Evolutionary conservation across 1,140 invertebrate species (phyloP).

Genomic region (Aphelenchoides fujianensis): DNA sequence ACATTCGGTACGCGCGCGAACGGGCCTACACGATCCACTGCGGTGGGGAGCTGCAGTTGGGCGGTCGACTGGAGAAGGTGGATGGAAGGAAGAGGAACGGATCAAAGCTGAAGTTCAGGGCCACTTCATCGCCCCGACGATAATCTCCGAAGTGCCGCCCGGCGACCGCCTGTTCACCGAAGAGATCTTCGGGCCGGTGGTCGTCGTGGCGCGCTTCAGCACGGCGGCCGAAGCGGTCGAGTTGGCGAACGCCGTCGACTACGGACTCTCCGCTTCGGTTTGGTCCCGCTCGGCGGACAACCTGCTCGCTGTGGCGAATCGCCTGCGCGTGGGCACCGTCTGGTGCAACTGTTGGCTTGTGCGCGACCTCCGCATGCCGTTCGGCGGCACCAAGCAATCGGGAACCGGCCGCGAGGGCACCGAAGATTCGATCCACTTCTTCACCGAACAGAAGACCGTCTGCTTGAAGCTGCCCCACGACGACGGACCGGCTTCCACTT

Average conservation of each 20-base stretch:
- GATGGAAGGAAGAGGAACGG: no score
- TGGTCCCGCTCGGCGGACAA: slow-evolving; percentile 65
- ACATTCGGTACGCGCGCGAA: slow-evolving; percentile 57
- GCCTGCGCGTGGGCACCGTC: slow-evolving; percentile 65
- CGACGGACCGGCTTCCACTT: no score
- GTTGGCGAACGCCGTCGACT: slow-evolving; percentile 66
- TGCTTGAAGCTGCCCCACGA: slow-evolving; percentile 63
- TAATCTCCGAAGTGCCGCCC: slow-evolving; percentile 66
- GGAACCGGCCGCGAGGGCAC: slow-evolving; percentile 68
- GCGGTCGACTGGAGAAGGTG: slow-evolving; percentile 38
- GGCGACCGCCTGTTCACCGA: slow-evolving; percentile 66
- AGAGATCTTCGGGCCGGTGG: slow-evolving; percentile 70
- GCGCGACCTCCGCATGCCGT: slow-evolving; percentile 69
- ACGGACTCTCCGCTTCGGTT: slow-evolving; percentile 68
- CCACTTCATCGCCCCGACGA: slow-evolving; percentile 67
- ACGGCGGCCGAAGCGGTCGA: slow-evolving; percentile 66
- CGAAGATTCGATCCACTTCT: slow-evolving; percentile 68
- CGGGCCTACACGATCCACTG: slow-evolving; percentile 60
- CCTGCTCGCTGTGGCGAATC: slow-evolving; percentile 65
- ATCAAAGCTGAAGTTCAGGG: slow-evolving; percentile 63
- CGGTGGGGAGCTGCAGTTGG: slow-evolving; percentile 57
- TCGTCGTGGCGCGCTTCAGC: slow-evolving; percentile 67
- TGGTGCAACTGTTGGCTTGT: slow-evolving; percentile 70
- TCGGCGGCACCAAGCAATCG: slow-evolving; percentile 69
- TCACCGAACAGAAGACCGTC: slow-evolving; percentile 68